phyloP scores from a whole-genome alignment of 2,888 invertebrate species.

The Cecidostiba fungosa region DNA sequence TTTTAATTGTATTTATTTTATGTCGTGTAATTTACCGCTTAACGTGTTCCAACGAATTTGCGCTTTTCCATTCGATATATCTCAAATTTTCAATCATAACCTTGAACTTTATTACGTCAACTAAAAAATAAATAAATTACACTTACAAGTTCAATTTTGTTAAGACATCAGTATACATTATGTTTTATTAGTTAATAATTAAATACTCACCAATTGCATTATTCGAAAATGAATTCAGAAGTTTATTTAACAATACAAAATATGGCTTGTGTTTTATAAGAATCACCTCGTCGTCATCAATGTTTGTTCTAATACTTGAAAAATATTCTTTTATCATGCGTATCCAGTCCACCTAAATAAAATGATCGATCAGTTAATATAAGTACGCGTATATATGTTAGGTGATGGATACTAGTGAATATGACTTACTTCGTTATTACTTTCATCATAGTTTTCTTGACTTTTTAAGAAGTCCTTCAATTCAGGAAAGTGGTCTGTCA shows the following conservation, averaged over 20 bases:
- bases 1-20: not conserved
- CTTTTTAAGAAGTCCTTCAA: not conserved
- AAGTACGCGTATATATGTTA: not conserved
- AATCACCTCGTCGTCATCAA: not conserved
- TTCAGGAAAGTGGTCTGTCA: not conserved
- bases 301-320: not conserved
- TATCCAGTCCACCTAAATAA: not conserved
- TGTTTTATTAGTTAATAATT: too few relatives aligned
- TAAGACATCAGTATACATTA: too few relatives aligned
- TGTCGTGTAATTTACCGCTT: not conserved
- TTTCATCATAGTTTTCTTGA: not conserved
- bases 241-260: not conserved
- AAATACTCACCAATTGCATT: not conserved
- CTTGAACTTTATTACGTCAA: not conserved
- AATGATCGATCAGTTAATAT: not conserved
- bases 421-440: not conserved
- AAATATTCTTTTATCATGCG: not conserved
- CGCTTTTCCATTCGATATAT: not conserved
- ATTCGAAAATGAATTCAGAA: not conserved
- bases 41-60: not conserved
- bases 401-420: not conserved
- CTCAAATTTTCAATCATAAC: constrained; percentile 1
- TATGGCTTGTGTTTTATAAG: not conserved
- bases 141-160: too few relatives aligned
- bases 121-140: not conserved